Percentiles rank a stretch among this genome's conserved stretches.
Conservation (phyloP, 2,797 vertebrate genomes). For the Clarias fuscus region DNA sequence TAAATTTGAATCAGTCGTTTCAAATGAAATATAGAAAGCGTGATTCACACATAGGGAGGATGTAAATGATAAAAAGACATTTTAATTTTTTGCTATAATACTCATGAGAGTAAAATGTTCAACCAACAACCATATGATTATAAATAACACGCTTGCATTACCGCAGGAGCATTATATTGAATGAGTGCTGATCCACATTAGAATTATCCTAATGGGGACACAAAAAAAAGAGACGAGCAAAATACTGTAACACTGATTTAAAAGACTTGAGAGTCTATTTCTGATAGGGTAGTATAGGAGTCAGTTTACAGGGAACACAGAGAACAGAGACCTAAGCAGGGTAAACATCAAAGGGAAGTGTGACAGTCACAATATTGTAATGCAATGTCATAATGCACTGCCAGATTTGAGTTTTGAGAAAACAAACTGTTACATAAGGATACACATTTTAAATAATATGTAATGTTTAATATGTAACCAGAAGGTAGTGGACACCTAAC, state of each 20-base stretch:
- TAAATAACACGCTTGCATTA: neutral
- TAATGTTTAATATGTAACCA: no score
- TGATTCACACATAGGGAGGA: neutral
- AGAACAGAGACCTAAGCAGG: neutral
- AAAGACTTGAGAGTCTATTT: neutral
- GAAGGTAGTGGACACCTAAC: no score
- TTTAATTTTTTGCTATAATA: neutral
- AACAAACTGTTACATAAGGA: no score
- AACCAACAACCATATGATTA: neutral
- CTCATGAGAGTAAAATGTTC: neutral
- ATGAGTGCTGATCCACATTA: no score
- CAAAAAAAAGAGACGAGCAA: neutral
- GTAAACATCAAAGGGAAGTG: neutral
- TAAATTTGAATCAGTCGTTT: neutral
- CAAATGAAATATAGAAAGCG: neutral
- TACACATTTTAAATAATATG: no score
- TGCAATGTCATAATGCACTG: neutral
- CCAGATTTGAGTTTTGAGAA: no score
- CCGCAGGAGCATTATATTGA: neutral
- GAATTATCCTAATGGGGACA: neutral
- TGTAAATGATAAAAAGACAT: neutral
- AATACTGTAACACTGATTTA: neutral
- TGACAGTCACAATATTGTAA: neutral
- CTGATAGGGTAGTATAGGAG: neutral
- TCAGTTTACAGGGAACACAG: neutral